Conservation (phyloP, 2,888 invertebrate genomes). For the Synergus gifuensis region DNA sequence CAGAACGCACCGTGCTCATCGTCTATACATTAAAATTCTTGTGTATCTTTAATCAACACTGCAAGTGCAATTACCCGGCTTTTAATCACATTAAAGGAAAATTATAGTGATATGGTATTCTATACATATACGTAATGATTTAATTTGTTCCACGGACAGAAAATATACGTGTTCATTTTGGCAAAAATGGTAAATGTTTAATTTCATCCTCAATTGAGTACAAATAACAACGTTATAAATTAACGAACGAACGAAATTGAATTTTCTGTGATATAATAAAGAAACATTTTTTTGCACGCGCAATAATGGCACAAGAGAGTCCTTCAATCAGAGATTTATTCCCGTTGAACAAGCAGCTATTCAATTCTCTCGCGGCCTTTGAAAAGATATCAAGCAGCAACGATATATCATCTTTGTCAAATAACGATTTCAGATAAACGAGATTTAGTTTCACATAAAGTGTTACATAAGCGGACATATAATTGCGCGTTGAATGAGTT, state of each 20-base stretch:
- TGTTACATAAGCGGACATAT: constrained; percentile 44
- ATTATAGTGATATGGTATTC: no score
- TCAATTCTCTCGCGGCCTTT: neutral
- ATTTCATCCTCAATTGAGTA: neutral
- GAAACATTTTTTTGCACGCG: constrained; percentile 1
- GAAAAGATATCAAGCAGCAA: neutral
- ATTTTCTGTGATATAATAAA: neutral
- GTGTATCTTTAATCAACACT: no score
- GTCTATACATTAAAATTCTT: no score
- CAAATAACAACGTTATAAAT: neutral
- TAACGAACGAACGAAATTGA: neutral
- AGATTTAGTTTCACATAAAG: constrained; percentile 23
- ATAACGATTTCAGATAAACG: neutral
- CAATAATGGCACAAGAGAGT: neutral
- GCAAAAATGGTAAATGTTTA: neutral
- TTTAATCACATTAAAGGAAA: no score
- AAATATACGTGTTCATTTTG: neutral
- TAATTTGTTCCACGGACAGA: neutral
- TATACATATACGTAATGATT: no score
- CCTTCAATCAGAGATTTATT: constrained; percentile 9
- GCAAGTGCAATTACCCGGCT: no score
- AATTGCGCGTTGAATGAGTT: constrained; percentile 57
- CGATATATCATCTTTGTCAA: neutral
- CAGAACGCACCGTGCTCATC: no score
- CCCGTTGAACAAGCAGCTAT: constrained; percentile 5